Evolutionary conservation across 1,140 invertebrate genomes (phyloP).

Genomic region (Pseudobourletiella spinata): DNA sequence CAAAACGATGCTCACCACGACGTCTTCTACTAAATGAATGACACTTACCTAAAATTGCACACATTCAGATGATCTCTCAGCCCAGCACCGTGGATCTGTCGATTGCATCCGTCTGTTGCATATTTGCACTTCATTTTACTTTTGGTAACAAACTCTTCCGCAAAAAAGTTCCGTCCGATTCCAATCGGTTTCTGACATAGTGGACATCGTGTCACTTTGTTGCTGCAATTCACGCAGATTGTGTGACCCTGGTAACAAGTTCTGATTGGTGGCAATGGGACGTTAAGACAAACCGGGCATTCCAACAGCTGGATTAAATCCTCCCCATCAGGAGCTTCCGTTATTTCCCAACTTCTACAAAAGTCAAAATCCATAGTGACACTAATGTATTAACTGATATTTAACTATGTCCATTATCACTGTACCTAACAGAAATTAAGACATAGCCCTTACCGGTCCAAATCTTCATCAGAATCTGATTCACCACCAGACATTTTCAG

Average conservation of each 20-base stretch:
- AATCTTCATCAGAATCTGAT: neutral
- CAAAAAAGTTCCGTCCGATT: constrained; percentile 23
- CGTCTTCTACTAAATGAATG: no score
- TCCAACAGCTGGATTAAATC: constrained; percentile 19
- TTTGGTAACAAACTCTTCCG: constrained; percentile 18
- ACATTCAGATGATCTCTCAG: constrained; percentile 8
- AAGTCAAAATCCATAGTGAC: no score
- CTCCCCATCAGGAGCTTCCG: constrained; percentile 8
- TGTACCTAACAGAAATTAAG: no score
- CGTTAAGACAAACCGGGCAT: constrained; percentile 28
- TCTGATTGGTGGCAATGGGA: constrained; percentile 21
- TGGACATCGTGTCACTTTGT: constrained; percentile 11
- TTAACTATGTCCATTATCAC: no score
- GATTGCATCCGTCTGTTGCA: constrained; percentile 16
- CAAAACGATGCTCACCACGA: no score
- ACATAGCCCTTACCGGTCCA: no score
- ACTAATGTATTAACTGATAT: no score
- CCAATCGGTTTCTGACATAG: constrained; percentile 19
- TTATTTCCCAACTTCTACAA: constrained; percentile 13
- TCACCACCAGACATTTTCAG: no score
- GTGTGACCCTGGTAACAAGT: constrained; percentile 23
- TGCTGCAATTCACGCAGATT: constrained; percentile 12
- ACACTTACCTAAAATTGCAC: constrained; percentile 20
- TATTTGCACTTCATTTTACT: constrained; percentile 24
- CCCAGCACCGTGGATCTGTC: constrained; percentile 5